Conservation (phyloP, 2,113 vertebrate genomes). For the Leucoraja erinaceus region DNA sequence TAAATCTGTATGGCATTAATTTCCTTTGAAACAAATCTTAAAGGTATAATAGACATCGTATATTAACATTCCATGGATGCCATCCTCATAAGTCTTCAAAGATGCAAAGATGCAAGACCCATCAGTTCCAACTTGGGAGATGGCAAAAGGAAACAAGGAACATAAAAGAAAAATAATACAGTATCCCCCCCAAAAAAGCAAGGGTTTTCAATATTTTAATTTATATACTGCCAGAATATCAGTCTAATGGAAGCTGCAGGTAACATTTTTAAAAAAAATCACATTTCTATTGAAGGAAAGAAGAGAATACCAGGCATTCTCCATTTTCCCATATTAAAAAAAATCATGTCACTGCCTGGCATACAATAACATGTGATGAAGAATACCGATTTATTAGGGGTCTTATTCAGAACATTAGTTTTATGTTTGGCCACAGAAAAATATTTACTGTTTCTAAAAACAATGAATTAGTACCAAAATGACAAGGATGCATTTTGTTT, state of each 20-base stretch:
- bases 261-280: background rate
- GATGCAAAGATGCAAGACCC: background rate
- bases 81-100: background rate
- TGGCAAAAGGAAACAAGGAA: background rate
- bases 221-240: background rate
- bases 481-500: background rate
- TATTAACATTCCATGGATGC: background rate
- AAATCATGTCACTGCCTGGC: background rate
- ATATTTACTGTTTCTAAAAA: background rate
- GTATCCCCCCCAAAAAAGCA: background rate
- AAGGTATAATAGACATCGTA: background rate
- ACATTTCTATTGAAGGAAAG: background rate
- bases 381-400: background rate
- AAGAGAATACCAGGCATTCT: background rate
- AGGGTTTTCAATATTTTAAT: background rate
- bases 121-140: background rate
- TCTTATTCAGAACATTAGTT: background rate
- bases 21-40: background rate
- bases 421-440: background rate
- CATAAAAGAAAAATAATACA: background rate
- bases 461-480: constrained; percentile 4
- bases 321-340: background rate
- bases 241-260: background rate
- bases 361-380: background rate
- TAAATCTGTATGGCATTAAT: background rate